phyloP scores from a whole-genome alignment of 2,797 vertebrate species.

The Halcyon chelicuti region DNA sequence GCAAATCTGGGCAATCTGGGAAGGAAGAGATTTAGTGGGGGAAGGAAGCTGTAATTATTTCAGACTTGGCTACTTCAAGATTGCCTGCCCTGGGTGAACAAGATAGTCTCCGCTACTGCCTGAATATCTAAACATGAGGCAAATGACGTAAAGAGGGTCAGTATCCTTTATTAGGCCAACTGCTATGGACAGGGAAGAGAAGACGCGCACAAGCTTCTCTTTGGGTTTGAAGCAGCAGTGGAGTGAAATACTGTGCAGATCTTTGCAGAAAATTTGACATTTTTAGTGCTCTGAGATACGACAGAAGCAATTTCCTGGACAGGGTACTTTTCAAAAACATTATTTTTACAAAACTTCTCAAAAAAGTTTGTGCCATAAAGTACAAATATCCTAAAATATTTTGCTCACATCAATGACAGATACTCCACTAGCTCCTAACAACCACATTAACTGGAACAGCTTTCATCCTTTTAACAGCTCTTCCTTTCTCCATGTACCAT shows the following conservation, averaged over 20 bases:
- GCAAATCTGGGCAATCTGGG: background rate
- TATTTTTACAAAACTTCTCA: background rate
- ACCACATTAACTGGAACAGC: slow-evolving; percentile 48
- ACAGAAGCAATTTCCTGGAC: background rate
- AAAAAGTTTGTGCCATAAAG: slow-evolving; percentile 19
- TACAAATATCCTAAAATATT: slow-evolving; percentile 65
- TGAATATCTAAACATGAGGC: background rate
- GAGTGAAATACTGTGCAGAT: background rate
- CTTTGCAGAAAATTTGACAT: background rate
- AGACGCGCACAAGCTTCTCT: background rate
- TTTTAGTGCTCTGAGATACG: background rate
- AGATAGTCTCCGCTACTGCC: background rate
- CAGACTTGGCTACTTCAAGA: background rate
- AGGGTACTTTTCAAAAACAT: background rate
- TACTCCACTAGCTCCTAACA: slow-evolving; percentile 21
- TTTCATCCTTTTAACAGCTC: slow-evolving; percentile 55
- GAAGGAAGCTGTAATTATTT: background rate
- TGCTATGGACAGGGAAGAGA: background rate
- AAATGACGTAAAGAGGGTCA: background rate
- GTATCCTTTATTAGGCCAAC: background rate
- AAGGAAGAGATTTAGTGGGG: background rate
- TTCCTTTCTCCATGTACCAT: slow-evolving; percentile 56
- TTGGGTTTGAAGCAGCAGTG: background rate
- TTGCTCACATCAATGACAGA: slow-evolving; percentile 39
- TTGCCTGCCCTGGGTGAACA: background rate